Evolutionary conservation across 2,113 vertebrate genomes (phyloP).

Genomic region (Merops nubicus): DNA sequence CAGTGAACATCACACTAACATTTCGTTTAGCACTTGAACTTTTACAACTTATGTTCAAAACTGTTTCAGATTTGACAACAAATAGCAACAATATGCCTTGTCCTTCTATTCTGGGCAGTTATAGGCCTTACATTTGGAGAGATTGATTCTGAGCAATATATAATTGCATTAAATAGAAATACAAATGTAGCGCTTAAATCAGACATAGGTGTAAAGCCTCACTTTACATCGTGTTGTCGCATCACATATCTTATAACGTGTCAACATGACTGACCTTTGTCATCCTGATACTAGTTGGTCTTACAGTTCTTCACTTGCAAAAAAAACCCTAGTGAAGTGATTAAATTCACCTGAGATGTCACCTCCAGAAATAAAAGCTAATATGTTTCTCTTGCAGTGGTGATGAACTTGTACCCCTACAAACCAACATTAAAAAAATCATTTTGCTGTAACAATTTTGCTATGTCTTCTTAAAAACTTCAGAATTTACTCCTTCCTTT

Average conservation of each 20-base stretch:
- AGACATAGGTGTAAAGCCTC: neutral
- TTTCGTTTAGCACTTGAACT: neutral
- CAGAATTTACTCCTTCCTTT: neutral
- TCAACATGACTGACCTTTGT: neutral
- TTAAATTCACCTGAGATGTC: neutral
- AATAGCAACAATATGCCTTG: neutral
- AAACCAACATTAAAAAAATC: neutral
- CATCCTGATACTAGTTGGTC: neutral
- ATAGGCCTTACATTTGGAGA: neutral
- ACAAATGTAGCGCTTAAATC: neutral
- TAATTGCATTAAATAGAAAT: neutral
- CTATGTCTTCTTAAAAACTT: neutral
- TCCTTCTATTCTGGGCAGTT: neutral
- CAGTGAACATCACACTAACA: neutral
- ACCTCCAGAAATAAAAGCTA: neutral
- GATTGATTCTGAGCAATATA: neutral
- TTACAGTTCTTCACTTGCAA: neutral
- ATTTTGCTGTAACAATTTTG: neutral
- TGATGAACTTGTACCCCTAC: neutral
- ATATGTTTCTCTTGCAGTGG: neutral
- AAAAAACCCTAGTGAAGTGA: neutral
- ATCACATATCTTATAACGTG: neutral
- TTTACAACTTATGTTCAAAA: neutral
- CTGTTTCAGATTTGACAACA: neutral
- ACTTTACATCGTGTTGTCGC: neutral